A percentile compares a stretch with the other conserved stretches of the same genome.
phyloP scores from a whole-genome alignment of 1,140 invertebrate species.

The Drosophila quadrilineata region DNA sequence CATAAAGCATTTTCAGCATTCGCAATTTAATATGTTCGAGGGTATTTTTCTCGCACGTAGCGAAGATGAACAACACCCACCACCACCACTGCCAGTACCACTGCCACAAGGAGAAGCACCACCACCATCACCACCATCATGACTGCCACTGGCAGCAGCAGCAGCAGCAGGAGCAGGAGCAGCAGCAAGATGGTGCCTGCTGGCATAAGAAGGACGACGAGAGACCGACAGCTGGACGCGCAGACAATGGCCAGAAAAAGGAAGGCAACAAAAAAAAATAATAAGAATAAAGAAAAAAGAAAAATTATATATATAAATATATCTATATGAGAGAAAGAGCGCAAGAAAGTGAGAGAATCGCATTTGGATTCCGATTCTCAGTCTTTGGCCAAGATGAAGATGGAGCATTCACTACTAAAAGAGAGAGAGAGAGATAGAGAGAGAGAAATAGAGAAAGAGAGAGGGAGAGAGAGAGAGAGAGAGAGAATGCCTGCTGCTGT shows the following conservation, averaged over 20 bases:
- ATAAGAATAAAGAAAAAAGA: no score
- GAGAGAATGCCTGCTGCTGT: no score
- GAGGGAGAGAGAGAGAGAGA: no score
- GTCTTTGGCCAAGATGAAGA: constrained; percentile 29
- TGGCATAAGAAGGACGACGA: constrained; percentile 45
- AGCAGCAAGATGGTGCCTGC: constrained; percentile 74
- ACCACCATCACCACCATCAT: constrained; percentile 30
- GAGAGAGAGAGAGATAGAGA: not conserved
- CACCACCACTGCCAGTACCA: constrained; percentile 31
- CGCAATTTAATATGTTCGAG: constrained; percentile 81
- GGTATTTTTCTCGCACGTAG: constrained; percentile 78
- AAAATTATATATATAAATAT: no score
- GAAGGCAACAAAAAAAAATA: constrained; percentile 11
- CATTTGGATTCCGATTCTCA: constrained; percentile 37
- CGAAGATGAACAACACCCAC: constrained; percentile 66
- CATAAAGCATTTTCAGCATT: constrained; percentile 81
- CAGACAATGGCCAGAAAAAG: constrained; percentile 37
- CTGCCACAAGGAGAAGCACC: constrained; percentile 14
- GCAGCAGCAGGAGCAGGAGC: not conserved
- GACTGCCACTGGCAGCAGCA: not conserved
- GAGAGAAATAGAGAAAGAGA: no score
- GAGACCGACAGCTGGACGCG: constrained; percentile 48
- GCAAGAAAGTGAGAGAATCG: constrained; percentile 37
- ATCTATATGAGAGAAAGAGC: no score
- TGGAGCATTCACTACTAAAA: not conserved